Evolutionary conservation across 2,888 invertebrate genomes (phyloP).

Genomic region (Phalera bucephala): DNA sequence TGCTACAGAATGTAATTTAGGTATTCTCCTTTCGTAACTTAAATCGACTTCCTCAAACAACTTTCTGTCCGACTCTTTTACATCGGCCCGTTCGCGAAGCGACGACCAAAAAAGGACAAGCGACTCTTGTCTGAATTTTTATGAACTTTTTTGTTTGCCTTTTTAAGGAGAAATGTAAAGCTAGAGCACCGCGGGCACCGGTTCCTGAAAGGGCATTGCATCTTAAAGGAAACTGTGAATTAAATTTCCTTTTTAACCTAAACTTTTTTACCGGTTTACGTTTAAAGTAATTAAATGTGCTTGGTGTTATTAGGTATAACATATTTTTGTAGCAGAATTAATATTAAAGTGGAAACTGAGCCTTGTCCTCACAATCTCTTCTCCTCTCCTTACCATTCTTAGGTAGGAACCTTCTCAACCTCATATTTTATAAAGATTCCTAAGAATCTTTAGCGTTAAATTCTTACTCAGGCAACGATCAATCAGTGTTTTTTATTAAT

Average conservation of each 20-base stretch:
- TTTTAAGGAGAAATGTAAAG: slow-evolving; percentile 60
- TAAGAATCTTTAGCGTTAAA: too few species aligned
- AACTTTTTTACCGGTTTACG: slow-evolving; percentile 29
- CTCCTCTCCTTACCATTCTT: too few species aligned
- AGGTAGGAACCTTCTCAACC: too few species aligned
- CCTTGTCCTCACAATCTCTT: too few species aligned
- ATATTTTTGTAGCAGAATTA: too few species aligned
- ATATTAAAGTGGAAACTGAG: too few species aligned
- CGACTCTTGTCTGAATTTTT: slow-evolving; percentile 63
- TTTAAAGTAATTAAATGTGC: slow-evolving; percentile 9
- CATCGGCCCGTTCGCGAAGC: slow-evolving; percentile 45
- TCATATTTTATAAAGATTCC: too few species aligned
- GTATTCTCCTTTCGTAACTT: slow-evolving; percentile 62
- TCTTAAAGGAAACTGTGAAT: slow-evolving; percentile 53
- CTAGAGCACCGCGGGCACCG: slow-evolving; percentile 48
- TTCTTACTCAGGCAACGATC: too few species aligned
- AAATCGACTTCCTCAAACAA: slow-evolving; percentile 75
- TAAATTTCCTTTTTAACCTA: slow-evolving; percentile 42
- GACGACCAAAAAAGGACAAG: slow-evolving; percentile 65
- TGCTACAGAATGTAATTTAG: slow-evolving; percentile 40
- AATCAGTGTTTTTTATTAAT: too few species aligned
- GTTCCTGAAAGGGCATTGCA: slow-evolving; percentile 50
- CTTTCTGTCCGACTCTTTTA: slow-evolving; percentile 59
- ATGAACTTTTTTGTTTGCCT: slow-evolving; percentile 69
- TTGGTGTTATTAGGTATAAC: too few species aligned